Conservation (phyloP, 2,888 invertebrate genomes). For the Prionchulus punctatus region DNA sequence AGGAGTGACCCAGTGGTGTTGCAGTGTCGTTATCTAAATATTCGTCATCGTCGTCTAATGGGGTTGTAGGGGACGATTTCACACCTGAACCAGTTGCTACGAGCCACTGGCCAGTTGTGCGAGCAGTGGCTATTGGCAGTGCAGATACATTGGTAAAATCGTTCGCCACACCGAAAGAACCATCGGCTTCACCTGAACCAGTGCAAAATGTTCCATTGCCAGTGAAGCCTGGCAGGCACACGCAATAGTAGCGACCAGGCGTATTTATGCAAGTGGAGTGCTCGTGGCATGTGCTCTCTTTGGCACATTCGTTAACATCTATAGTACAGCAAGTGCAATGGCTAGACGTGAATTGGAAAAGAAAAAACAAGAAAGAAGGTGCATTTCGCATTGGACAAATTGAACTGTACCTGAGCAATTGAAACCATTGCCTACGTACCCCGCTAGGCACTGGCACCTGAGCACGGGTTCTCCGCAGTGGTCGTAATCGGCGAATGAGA, state of each 20-base stretch:
- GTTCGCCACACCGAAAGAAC: no score
- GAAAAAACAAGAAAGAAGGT: background rate
- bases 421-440: slow-evolving; percentile 27
- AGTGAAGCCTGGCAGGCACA: background rate
- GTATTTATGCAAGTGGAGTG: slow-evolving; percentile 12
- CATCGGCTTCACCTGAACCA: no score
- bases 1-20: no score
- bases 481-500: slow-evolving; percentile 26
- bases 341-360: no score
- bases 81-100: no score
- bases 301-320: slow-evolving; percentile 26
- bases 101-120: no score
- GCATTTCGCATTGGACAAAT: background rate
- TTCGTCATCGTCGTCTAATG: no score
- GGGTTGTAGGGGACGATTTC: no score
- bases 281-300: slow-evolving; percentile 18
- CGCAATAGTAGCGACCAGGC: background rate
- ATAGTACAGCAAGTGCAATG: slow-evolving; percentile 1
- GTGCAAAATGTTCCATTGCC: no score
- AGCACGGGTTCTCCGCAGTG: slow-evolving; percentile 26
- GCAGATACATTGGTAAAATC: no score
- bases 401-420: slow-evolving; percentile 20
- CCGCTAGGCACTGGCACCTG: slow-evolving; percentile 26
- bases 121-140: no score
- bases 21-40: no score